Evolutionary conservation across 64 coral and sea anemone species (phyloP), one percentile per base, ranked within the genome.

Genomic region (Orbicella faveolata): DNA sequence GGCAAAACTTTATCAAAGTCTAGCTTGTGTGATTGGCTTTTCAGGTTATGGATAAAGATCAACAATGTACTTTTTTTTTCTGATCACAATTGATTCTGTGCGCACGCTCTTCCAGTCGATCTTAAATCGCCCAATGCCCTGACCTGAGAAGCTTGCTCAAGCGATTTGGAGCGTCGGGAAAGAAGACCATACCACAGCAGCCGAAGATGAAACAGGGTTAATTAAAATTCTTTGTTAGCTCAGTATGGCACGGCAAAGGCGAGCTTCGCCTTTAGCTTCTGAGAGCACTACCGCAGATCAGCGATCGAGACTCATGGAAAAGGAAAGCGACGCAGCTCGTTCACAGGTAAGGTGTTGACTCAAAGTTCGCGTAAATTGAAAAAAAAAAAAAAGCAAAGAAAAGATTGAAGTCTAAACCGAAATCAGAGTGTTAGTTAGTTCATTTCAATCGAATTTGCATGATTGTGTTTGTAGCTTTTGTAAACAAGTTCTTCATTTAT

Each of bases 381-480:
- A 52, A 17, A 21, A 23, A n/a, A 2, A 4, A 21, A 48, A n/a
- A 67, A 2, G 16, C 36, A 36, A 23, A 21, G 23, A 23, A 7
- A 21, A 21, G 64, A 23, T 18, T 67, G 18, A 1, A 23, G 20
- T 70, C 67, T 4, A 26, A 9, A 5, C 6, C 55, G 63, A 85
- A 39, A 9, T 37, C 35, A 1, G 20, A 65, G 26, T 52, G n/a
- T 65, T 53, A 9, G 63, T 18, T 67, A 72, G 63, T 73, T 52
- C 39, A 85, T 85, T 83, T 81, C n/a, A 48, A 84, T 68, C 36
- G 34, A 20, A 84, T 84, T 84, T 85, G 41, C 37, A 52, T 72
- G 63, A 12, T 52, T 52, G 65, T 73, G 39, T 73, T 33, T 53
- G 35, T 25, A 66, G 11, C 18, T 52, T 85, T 72, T 83, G 62